phyloP scores from a whole-genome alignment of 2,888 invertebrate genomes.

The Chrysolina oricalcia region DNA sequence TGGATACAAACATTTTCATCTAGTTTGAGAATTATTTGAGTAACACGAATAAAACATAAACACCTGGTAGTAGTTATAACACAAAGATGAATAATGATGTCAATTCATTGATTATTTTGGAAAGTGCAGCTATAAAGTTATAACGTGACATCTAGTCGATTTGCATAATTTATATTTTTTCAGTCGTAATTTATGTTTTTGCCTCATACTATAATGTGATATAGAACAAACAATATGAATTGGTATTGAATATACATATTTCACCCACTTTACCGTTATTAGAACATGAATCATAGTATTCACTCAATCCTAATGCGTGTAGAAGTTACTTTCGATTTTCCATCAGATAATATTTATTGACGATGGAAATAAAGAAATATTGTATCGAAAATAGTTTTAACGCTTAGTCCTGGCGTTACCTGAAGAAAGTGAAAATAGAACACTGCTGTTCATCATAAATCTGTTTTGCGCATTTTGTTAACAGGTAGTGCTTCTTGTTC shows the following conservation, averaged over 20 bases:
- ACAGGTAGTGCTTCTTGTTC: too few relatives aligned
- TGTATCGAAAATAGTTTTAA: too few relatives aligned
- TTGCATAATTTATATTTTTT: not conserved
- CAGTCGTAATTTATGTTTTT: not conserved
- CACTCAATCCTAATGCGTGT: not conserved
- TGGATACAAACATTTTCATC: not conserved
- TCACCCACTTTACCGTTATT: not conserved
- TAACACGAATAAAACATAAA: too few relatives aligned
- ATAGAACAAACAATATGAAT: not conserved
- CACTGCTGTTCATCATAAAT: too few relatives aligned
- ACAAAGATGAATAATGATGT: too few relatives aligned
- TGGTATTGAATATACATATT: not conserved
- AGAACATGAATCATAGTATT: not conserved
- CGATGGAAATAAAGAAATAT: not conserved
- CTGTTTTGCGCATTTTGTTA: too few relatives aligned
- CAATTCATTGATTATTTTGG: too few relatives aligned
- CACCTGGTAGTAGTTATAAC: too few relatives aligned
- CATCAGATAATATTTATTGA: not conserved
- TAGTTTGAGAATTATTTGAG: too few relatives aligned
- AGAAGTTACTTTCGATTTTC: not conserved
- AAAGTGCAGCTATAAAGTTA: too few relatives aligned
- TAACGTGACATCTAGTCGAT: not conserved
- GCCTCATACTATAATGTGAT: not conserved
- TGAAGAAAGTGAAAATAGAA: too few relatives aligned
- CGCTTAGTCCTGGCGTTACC: too few relatives aligned